phyloP scores from a whole-genome alignment of 2,888 invertebrate species.

The Ophioninae sp. region DNA sequence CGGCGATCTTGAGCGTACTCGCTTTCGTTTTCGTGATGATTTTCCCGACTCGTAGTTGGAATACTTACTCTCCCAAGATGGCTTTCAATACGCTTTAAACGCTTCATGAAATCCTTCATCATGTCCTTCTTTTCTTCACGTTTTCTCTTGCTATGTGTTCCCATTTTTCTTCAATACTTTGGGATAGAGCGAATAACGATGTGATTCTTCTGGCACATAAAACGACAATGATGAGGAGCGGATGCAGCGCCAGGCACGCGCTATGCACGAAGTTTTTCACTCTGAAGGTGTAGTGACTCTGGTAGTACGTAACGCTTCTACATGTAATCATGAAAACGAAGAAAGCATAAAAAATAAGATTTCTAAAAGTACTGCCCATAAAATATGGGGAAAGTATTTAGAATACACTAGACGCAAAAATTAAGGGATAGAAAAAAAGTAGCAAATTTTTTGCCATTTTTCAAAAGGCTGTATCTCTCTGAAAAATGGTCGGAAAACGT shows the following conservation, averaged over 20 bases:
- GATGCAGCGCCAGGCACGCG: slow-evolving; percentile 10
- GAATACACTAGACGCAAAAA: no score
- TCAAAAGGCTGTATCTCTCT: no score
- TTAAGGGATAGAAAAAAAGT: no score
- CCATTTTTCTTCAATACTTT: slow-evolving; percentile 9
- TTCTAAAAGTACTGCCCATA: no score
- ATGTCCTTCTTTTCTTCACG: slow-evolving; percentile 10
- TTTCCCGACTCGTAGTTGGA: slow-evolving; percentile 12
- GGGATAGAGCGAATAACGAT: slow-evolving; percentile 11
- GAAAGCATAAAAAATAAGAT: no score
- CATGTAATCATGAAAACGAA: no score
- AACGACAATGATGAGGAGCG: slow-evolving; percentile 13
- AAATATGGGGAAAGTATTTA: no score
- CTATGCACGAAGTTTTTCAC: slow-evolving; percentile 20
- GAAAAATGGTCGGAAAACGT: no score
- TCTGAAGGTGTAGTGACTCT: no score
- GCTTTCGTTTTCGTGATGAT: neutral
- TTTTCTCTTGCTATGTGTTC: slow-evolving; percentile 20
- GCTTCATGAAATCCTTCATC: slow-evolving; percentile 14
- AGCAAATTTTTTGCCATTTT: no score
- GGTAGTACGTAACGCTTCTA: no score
- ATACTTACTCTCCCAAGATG: slow-evolving; percentile 15
- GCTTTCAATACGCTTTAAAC: slow-evolving; percentile 4
- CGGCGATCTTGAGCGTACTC: slow-evolving; percentile 20
- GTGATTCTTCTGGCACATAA: slow-evolving; percentile 19